phyloP scores from a whole-genome alignment of 2,888 invertebrate species.

The Drosophila helvetica region DNA sequence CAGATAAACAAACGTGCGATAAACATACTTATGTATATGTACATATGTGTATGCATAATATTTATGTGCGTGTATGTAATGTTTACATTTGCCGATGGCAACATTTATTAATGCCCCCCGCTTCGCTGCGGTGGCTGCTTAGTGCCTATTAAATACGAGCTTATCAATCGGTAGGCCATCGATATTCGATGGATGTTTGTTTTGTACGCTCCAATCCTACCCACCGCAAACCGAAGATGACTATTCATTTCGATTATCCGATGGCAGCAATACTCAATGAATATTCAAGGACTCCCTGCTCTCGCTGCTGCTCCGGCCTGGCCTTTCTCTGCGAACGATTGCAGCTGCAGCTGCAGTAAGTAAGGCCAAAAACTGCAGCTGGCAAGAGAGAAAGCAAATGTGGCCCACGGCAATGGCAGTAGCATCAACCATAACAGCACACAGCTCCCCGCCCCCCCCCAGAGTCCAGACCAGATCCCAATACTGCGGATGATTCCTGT shows the following conservation, averaged over 20 bases:
- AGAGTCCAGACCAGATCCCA: not conserved
- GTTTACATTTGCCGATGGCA: slow-evolving; percentile 54
- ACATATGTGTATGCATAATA: slow-evolving; percentile 20
- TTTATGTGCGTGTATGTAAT: slow-evolving; percentile 39
- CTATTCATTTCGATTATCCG: not conserved
- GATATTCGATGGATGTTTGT: too few relatives aligned
- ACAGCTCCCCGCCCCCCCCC: too few relatives aligned
- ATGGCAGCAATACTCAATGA: not conserved
- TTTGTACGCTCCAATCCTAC: too few relatives aligned
- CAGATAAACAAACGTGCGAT: slow-evolving; percentile 23
- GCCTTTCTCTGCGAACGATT: not conserved
- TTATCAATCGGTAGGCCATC: too few relatives aligned
- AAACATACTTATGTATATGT: slow-evolving; percentile 6
- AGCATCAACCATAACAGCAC: not conserved
- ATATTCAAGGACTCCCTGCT: not conserved
- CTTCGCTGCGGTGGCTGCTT: slow-evolving; percentile 20
- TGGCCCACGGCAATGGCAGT: not conserved
- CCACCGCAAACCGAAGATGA: not conserved
- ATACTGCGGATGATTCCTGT: not conserved
- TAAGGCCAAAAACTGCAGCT: not conserved
- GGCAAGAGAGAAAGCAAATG: not conserved
- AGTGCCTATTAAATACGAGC: slow-evolving; percentile 25
- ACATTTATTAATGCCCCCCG: slow-evolving; percentile 55
- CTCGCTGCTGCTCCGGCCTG: not conserved
- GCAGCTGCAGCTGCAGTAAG: not conserved